Evolutionary conservation across 2,113 vertebrate species (phyloP).

Genomic region (Halcyon malimbica): DNA sequence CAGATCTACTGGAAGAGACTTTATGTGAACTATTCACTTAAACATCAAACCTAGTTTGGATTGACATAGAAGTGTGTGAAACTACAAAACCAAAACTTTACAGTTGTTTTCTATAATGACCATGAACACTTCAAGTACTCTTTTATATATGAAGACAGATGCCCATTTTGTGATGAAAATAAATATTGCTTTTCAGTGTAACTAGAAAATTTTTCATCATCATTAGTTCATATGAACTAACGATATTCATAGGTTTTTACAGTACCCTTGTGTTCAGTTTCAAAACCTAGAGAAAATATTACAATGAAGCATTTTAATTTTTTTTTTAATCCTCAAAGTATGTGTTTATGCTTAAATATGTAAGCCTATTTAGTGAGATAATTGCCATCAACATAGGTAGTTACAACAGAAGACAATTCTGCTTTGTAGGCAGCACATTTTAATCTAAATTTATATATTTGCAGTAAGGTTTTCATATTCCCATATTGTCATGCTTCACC

Average conservation of each 20-base stretch:
- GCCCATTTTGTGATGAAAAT: neutral
- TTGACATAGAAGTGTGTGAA: neutral
- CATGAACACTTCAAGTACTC: neutral
- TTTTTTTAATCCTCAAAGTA: neutral
- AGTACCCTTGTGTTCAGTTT: neutral
- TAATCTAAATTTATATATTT: neutral
- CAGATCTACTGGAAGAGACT: neutral
- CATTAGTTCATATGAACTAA: neutral
- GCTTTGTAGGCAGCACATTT: neutral
- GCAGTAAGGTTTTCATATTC: neutral
- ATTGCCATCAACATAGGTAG: neutral
- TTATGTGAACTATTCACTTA: neutral
- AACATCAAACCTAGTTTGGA: neutral
- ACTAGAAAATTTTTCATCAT: neutral
- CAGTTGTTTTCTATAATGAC: neutral
- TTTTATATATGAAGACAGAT: neutral
- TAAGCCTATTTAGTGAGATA: neutral
- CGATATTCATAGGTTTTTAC: neutral
- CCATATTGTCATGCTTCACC: neutral
- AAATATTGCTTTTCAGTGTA: neutral
- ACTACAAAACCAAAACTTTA: neutral
- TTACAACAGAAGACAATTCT: neutral
- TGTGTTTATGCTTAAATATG: neutral
- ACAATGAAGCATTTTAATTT: neutral
- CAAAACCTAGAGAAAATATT: neutral